Evolutionary conservation across 2,113 vertebrate genomes (phyloP), one percentile per base, ranked within the genome.

Genomic region (Alethe castanea): DNA sequence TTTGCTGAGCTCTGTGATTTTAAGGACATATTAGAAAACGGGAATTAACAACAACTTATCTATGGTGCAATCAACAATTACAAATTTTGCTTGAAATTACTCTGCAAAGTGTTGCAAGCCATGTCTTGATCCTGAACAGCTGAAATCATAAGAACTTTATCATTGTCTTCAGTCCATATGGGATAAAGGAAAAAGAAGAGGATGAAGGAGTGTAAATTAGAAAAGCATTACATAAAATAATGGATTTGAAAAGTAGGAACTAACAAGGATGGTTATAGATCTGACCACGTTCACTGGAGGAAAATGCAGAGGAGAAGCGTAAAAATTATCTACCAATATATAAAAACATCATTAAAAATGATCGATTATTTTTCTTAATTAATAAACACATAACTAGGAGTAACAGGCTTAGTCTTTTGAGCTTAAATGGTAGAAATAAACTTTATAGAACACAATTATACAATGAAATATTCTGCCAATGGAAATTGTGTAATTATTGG

Each of bases 331-430:
- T 50, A 56, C 6, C 19, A 71, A 56, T 62, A 61, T 80, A 60
- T 54, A 29, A 47, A 83, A 52, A 54, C 14, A 59, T 5, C 8
- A 56, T 36, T 29, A 81, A 47, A 29, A 85, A 15, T 69, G 81
- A 72, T 40, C 22, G 24, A 71, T 95, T 95, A 62, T 85, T 94
- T 72, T 92, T 60, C 62, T 96, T 95, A 91, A 81, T 78, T 81
- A 50, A 82, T 67, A 53, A 80, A 31, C 9, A 72, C 35, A 62
- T 14, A 53, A 20, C 26, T 90, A 76, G 54, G 35, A 79, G 45
- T 82, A 78, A 67, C 15, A 20, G 35, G 11, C 38, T 88, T 91
- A 50, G 42, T 83, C 45, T 87, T 59, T 33, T 61, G 61, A 57
- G 23, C 14, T 31, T 89, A 57, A 93, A 70, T 14, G 24, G 33